These are phyloP conservation scores for Astropecten irregularis DNA, from an alignment of 53 echinoderm and acorn worm genomes.

Conservation along the genomic window DNA sequence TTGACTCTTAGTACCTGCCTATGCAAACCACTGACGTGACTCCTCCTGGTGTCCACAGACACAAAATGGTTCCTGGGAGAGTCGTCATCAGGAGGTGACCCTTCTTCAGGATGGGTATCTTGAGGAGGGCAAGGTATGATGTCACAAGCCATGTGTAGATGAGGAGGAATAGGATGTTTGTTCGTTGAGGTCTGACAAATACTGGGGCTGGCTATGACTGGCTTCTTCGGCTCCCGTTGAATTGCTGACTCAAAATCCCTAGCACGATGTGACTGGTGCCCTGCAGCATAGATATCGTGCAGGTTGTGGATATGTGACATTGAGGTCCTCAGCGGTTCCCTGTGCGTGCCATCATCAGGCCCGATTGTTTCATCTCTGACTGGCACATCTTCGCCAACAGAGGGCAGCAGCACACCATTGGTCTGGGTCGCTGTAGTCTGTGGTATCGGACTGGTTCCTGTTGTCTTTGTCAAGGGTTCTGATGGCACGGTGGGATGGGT, in stretches of 20 bases:
- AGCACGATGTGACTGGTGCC: too few relatives aligned
- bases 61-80: not conserved
- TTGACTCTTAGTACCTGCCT: not conserved
- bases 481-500: not conserved
- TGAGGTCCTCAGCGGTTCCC: constrained; percentile 13
- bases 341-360: not conserved
- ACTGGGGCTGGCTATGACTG: constrained; percentile 64
- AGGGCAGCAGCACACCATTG: constrained; percentile 44
- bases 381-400: constrained; percentile 45
- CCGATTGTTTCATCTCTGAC: constrained; percentile 13
- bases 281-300: not conserved
- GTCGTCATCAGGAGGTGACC: not conserved
- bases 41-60: not conserved
- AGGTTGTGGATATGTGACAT: constrained; percentile 8
- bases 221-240: too few relatives aligned
- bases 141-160: constrained; percentile 92
- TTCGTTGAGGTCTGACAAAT: constrained; percentile 18
- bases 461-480: constrained; percentile 38
- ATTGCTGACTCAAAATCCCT: too few relatives aligned
- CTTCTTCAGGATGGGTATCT: not conserved
- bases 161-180: constrained; percentile 59
- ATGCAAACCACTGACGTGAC: not conserved
- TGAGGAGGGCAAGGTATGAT: constrained; percentile 76
- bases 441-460: constrained; percentile 84
- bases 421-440: constrained; percentile 87